These are phyloP conservation scores for Sylvilagus bachmani DNA, from an alignment of 2,113 vertebrate species.

Conservation along the genomic window DNA sequence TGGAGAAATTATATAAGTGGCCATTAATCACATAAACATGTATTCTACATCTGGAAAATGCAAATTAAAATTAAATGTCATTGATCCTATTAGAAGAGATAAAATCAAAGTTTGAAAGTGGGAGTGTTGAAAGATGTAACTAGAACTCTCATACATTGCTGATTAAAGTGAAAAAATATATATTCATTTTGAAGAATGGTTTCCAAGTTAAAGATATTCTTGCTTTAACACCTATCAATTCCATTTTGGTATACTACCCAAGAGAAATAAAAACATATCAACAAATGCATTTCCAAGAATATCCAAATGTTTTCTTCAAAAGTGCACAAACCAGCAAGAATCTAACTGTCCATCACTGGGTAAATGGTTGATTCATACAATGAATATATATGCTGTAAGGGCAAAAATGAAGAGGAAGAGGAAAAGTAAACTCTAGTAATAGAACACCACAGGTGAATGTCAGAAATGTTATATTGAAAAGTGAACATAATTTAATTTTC, in stretches of 20 bases:
- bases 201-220: background rate
- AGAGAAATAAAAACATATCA: background rate
- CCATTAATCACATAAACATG: background rate
- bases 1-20: background rate
- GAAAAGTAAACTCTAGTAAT: background rate
- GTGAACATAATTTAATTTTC: background rate
- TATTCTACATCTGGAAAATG: background rate
- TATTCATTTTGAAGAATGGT: background rate
- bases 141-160: background rate
- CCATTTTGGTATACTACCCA: background rate
- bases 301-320: background rate
- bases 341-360: background rate
- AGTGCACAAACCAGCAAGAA: background rate
- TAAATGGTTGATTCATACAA: background rate
- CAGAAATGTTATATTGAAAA: background rate
- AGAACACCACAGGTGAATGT: background rate
- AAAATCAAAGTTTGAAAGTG: background rate
- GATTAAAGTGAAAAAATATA: background rate
- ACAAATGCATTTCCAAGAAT: background rate
- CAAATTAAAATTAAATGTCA: background rate
- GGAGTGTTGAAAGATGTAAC: background rate
- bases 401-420: background rate
- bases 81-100: background rate
- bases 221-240: background rate
- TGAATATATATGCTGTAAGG: background rate